Evolutionary conservation across 2,888 invertebrate species (phyloP).

Genomic region (Ectemnius continuus): DNA sequence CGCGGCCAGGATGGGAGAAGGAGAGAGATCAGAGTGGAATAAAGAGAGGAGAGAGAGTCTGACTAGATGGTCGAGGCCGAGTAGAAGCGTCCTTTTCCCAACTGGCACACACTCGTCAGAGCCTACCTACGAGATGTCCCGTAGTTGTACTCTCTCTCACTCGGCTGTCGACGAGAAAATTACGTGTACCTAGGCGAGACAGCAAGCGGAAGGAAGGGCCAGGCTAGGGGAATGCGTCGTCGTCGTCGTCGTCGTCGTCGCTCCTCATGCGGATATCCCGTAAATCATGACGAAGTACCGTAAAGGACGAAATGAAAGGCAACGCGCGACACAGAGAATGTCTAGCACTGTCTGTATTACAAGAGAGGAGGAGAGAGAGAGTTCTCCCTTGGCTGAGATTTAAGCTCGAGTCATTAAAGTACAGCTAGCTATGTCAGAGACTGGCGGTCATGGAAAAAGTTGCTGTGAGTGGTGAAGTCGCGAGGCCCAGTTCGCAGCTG

Average conservation of each 20-base stretch:
- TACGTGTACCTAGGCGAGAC: slow-evolving; percentile 36
- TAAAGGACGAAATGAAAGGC: slow-evolving; percentile 64
- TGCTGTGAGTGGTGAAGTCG: too few relatives aligned
- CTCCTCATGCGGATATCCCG: slow-evolving; percentile 60
- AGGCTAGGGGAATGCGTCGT: slow-evolving; percentile 40
- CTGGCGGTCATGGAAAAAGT: too few relatives aligned
- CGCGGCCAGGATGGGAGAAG: neutral
- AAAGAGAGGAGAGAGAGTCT: neutral
- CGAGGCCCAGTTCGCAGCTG: too few relatives aligned
- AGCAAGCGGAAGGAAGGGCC: neutral
- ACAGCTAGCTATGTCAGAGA: too few relatives aligned
- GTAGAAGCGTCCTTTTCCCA: neutral
- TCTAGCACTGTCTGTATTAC: too few relatives aligned
- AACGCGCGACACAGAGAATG: slow-evolving; percentile 51
- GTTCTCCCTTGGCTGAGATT: too few relatives aligned
- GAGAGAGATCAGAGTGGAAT: neutral
- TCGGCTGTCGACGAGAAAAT: slow-evolving; percentile 57
- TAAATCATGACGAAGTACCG: slow-evolving; percentile 66
- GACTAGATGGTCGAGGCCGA: neutral
- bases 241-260: slow-evolving; percentile 54
- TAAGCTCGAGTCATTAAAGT: too few relatives aligned
- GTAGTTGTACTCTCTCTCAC: slow-evolving; percentile 11
- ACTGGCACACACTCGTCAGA: neutral
- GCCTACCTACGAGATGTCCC: neutral
- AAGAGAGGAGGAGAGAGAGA: too few relatives aligned